Evolutionary conservation across 2,888 invertebrate genomes (phyloP).

Genomic region (Cryptops parisi): DNA sequence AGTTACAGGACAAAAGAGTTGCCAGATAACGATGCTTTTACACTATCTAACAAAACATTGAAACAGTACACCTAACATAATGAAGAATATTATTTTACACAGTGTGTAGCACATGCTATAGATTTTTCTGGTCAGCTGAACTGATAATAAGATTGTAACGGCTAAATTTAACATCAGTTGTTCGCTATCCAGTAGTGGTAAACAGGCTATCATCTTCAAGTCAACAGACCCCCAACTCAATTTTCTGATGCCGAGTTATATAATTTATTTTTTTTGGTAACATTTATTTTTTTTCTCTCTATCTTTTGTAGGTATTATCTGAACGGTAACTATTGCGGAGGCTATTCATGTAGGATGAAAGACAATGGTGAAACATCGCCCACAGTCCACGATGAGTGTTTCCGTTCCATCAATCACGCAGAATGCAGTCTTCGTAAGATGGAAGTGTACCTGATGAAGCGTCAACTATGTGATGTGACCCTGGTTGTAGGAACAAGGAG

Average conservation of each 20-base stretch:
- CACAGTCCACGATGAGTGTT: conserved; percentile 25
- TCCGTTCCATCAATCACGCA: conserved; percentile 47
- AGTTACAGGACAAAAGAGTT: no score
- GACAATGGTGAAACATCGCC: conserved; percentile 13
- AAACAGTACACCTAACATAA: no score
- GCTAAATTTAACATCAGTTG: no score
- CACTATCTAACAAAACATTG: no score
- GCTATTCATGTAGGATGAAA: conserved; percentile 11
- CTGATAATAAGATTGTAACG: no score
- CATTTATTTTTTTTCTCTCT: conserved; percentile 6
- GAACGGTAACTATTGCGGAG: conserved; percentile 12
- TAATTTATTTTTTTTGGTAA: background rate
- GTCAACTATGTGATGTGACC: conserved; percentile 74
- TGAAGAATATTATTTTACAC: no score
- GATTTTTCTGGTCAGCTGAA: no score
- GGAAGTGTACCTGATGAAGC: conserved; percentile 62
- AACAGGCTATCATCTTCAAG: no score
- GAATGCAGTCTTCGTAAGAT: conserved; percentile 65
- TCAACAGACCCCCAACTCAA: no score
- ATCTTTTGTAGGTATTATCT: conserved; percentile 14
- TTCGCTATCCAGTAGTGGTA: no score
- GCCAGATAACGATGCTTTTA: no score
- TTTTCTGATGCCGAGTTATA: background rate
- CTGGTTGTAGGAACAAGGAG: conserved; percentile 55
- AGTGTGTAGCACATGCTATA: no score